Base-by-base conservation (phyloP, 2,113 vertebrate species). In the Oxygymnocypris stewartii region DNA sequence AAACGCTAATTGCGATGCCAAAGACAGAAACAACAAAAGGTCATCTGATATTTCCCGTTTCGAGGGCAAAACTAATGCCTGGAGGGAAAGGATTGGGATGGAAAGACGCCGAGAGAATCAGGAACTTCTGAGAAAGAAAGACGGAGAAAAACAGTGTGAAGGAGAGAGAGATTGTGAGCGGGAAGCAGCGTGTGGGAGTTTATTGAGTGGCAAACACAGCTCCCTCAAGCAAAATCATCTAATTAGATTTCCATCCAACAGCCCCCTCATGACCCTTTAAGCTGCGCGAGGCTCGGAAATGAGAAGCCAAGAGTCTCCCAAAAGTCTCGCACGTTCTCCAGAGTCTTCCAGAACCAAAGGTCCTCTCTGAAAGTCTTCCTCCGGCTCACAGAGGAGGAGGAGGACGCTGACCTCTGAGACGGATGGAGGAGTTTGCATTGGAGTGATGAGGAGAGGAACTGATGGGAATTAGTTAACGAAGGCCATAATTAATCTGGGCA, bases 181-280 rank as follows among this genome's bases (percentile, higher is more conserved):
- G 51, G 82, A 44, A 20, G 14, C 11, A 74, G 81, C 83, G 91
- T 88, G 93, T 92, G 91, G 91, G 93, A 94, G 93, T 94, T 92
- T 94, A 94, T 93, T 84, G 93, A 95, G 92, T 91, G 92, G 85
- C 90, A 78, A 90, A 91, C 44, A 74, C 90, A 91, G 87, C 90
- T 94, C 93, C 93, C 93, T 92, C 83, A 90, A 94, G 93, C 93
- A 91, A 90, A 92, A 93, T 94, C 89, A 90, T 91, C 92, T 95
- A 95, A 95, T 95, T 95, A 94, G 91, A 92, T 94, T 94, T 92
- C 92, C 93, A 93, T 93, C 93, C 89, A 86, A 88, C 88, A 14
- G 88, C 89, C 90, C 91, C 92, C 92, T 91, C 88, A 85, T 92
- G 93, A 95, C 92, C 94, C 92, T 89, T 82, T 91, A 93, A 94